These are phyloP conservation scores for Mus caroli DNA, from an alignment of 2,797 vertebrate genomes.

Conservation along the genomic window DNA sequence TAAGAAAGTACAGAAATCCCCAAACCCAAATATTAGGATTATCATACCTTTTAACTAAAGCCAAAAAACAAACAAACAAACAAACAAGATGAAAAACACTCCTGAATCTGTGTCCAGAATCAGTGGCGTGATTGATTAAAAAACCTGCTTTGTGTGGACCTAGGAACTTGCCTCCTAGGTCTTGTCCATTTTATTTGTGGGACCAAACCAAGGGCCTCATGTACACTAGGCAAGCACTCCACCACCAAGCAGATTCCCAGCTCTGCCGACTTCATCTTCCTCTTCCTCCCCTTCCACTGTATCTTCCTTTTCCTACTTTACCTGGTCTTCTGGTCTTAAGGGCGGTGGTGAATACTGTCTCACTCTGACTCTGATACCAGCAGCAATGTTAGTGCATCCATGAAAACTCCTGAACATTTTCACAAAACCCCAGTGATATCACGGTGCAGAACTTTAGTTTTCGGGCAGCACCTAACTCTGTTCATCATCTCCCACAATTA, in stretches of 20 bases:
- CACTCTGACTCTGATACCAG: background rate
- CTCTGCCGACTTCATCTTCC: background rate
- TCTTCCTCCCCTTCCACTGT: background rate
- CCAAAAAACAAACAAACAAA: background rate
- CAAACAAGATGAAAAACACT: background rate
- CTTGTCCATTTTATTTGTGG: background rate
- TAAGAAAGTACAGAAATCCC: background rate
- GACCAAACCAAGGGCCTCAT: background rate
- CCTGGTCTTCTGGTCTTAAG: background rate
- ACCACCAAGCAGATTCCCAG: background rate
- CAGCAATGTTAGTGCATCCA: background rate
- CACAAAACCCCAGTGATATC: background rate
- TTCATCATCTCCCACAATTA: background rate
- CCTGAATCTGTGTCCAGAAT: background rate
- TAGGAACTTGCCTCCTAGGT: background rate
- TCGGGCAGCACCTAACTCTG: background rate
- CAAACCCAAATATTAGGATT: background rate
- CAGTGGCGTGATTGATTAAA: background rate
- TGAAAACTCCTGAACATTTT: background rate
- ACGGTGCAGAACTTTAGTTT: background rate
- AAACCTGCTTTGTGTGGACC: background rate
- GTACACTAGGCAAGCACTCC: background rate
- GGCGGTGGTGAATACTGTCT: background rate
- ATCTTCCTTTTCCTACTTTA: background rate
- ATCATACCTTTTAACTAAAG: background rate